phyloP scores from a whole-genome alignment of 2,797 vertebrate genomes.

The Limosa lapponica region DNA sequence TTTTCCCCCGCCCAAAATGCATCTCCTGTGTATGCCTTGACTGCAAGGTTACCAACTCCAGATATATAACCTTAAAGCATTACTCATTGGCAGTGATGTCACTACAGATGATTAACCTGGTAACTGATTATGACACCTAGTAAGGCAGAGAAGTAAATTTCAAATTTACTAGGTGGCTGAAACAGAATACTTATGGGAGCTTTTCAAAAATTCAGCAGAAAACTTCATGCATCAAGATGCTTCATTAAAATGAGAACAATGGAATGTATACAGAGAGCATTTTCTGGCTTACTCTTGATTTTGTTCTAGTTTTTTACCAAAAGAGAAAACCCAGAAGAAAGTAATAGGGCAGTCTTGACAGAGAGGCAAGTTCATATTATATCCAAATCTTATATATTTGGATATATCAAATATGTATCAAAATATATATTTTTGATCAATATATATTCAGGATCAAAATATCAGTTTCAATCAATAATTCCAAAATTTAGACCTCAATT shows the following conservation, averaged over 20 bases:
- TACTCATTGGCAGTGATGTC: conserved; percentile 72
- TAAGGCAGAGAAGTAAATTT: not conserved
- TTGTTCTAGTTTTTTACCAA: not conserved
- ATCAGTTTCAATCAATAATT: not conserved
- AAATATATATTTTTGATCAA: not conserved
- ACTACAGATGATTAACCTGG: conserved; percentile 67
- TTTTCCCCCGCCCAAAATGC: not conserved
- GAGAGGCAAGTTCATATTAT: not conserved
- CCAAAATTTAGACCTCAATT: not conserved
- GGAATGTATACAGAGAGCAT: not conserved
- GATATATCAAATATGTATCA: not conserved
- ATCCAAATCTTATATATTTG: not conserved
- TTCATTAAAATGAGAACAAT: not conserved
- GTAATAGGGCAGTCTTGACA: not conserved
- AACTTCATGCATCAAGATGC: not conserved
- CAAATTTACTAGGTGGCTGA: not conserved
- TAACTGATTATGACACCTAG: conserved; percentile 50
- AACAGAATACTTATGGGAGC: not conserved
- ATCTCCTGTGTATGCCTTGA: not conserved
- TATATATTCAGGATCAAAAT: not conserved
- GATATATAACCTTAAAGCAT: conserved; percentile 70
- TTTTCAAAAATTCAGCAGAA: not conserved
- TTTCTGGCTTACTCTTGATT: not conserved
- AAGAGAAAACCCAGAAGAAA: not conserved
- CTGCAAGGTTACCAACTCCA: conserved; percentile 7